A percentile compares a stretch with the other conserved stretches of the same genome.
phyloP scores from a whole-genome alignment of 1,140 invertebrate genomes.

The Magallana gigas region DNA sequence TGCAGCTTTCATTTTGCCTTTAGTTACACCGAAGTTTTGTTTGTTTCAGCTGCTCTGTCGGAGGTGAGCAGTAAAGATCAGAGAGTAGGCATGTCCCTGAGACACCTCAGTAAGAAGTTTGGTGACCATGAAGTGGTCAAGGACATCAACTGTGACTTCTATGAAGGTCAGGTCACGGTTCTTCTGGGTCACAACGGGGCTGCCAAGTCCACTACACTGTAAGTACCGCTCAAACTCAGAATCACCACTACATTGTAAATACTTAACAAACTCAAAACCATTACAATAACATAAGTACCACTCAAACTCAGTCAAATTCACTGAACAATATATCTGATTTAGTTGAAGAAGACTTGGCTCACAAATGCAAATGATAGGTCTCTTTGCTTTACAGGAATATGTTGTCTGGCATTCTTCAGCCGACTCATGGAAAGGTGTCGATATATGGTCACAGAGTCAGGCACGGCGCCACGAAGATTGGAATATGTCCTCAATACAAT shows the following conservation, averaged over 20 bases:
- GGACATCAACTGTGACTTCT: slow-evolving; percentile 86
- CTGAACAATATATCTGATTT: too few relatives aligned
- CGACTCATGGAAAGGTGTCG: slow-evolving; percentile 85
- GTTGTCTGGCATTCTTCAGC: slow-evolving; percentile 88
- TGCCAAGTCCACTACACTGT: slow-evolving; percentile 83
- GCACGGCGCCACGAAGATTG: slow-evolving; percentile 79
- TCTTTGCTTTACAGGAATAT: slow-evolving; percentile 83
- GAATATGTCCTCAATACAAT: slow-evolving; percentile 85
- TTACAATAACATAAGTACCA: neutral
- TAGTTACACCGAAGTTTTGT: neutral
- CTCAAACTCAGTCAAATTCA: too few relatives aligned
- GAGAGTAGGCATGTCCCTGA: slow-evolving; percentile 69
- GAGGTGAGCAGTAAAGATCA: slow-evolving; percentile 53
- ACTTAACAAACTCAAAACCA: neutral
- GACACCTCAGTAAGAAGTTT: slow-evolving; percentile 71
- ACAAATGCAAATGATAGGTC: neutral
- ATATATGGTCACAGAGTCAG: slow-evolving; percentile 87
- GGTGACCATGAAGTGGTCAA: slow-evolving; percentile 80
- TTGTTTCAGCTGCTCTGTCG: slow-evolving; percentile 53
- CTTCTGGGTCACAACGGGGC: slow-evolving; percentile 84
- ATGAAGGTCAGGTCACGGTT: slow-evolving; percentile 83
- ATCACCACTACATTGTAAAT: too few relatives aligned
- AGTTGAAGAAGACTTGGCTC: too few relatives aligned
- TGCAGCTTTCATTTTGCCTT: too few relatives aligned
- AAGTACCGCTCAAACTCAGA: slow-evolving; percentile 44